phyloP scores from a whole-genome alignment of 2,888 invertebrate genomes.

The Aphidius colemani region DNA sequence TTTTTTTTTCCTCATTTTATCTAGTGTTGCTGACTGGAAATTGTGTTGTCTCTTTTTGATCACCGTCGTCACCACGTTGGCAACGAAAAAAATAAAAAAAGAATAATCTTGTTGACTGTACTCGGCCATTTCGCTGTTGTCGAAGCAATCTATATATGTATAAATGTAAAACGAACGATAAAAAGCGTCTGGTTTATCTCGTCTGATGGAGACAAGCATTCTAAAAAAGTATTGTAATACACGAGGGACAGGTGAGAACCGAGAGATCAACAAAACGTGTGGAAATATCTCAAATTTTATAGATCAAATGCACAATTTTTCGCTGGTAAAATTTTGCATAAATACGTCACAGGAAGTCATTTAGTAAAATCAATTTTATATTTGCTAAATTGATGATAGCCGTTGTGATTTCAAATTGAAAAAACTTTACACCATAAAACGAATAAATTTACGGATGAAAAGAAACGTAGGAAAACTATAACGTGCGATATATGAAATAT shows the following conservation, averaged over 20 bases:
- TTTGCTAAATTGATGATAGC: too few species aligned
- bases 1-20: neutral
- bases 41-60: neutral
- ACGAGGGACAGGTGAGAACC: constrained; percentile 23
- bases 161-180: neutral
- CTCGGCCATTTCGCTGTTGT: constrained; percentile 1
- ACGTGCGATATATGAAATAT: neutral
- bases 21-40: constrained; percentile 10
- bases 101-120: constrained; percentile 5
- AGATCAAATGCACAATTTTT: too few species aligned
- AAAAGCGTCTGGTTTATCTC: constrained; percentile 19
- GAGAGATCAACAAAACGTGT: neutral
- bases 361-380: too few species aligned
- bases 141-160: constrained; percentile 1
- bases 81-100: neutral
- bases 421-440: too few species aligned
- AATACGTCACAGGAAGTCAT: too few species aligned
- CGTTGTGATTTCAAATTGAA: too few species aligned
- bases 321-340: too few species aligned
- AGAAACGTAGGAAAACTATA: neutral
- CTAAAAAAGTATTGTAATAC: constrained; percentile 10
- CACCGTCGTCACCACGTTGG: neutral
- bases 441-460: too few species aligned
- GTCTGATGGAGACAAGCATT: constrained; percentile 7
- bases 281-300: too few species aligned